Base-by-base conservation (phyloP, 2,113 vertebrate species). In the Physeter macrocephalus region DNA sequence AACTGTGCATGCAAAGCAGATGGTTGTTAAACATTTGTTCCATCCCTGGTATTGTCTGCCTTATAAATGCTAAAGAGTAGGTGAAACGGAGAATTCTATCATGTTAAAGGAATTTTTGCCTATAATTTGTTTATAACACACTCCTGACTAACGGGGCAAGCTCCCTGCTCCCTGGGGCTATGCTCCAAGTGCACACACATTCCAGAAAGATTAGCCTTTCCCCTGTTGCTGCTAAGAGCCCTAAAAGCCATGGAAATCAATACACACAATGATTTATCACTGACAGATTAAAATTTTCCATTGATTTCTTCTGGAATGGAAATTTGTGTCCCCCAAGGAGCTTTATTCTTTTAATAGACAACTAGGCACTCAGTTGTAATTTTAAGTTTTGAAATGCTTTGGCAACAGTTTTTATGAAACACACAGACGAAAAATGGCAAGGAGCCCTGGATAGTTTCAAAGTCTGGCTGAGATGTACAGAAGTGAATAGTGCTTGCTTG, bases 1-100 rank as follows among this genome's bases (percentile, higher is more conserved):
- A 95, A 83, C 97, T 92, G 77, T 86, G 81, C 85, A 72, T 78
- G 85, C 95, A 97, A 86, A 98, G 95, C 87, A 96, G 96, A 96
- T 96, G 95, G 89, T 66, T 95, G 71, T 39, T 96, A 88, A 95
- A 77, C n/a, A 18, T 90, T 97, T 93, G 83, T 96, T 97, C 92
- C 88, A 46, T 96, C 81, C 41, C 14, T 95, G 71, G 88, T 75
- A 94, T 82, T 85, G 83, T 92, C 83, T 97, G 93, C 88, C 69
- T 97, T 95, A 52, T 92, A 97, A 96, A 81, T 86, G 86, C 69
- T 95, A 43, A 93, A 90, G 88, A 97, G 88, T 94, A 93, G 62
- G 61, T 23, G 2, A 95, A 78, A 87, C 36, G 67, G 88, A 92
- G 77, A 91, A 46, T 95, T 94, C 90, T 94, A 87, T 95, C 86